Evolutionary conservation across 30 jellyfish, hydroid and myxozoan species (phyloP), one percentile per base, ranked within the genome.

Genomic region (Aurelia coerulea): DNA sequence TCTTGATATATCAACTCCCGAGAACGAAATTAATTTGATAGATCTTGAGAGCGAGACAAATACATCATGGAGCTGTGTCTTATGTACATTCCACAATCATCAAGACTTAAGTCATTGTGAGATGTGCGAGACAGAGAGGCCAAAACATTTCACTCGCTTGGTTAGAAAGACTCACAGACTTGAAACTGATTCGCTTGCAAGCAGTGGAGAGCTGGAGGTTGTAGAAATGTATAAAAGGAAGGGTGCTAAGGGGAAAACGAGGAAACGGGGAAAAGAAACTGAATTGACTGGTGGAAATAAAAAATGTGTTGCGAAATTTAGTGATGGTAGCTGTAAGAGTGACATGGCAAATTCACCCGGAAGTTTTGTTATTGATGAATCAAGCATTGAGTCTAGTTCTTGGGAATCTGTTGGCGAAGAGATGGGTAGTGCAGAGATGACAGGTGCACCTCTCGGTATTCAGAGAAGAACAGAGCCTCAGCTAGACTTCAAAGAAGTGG

Each of bases 71-170:
- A 74, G 69, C 49, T 90, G 97, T 58, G 1, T 80, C 34, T 18
- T 69, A 1, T 90, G 97, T 75, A 90, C 97, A 23, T 90, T 78
- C 78, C 18, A 39, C 41, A 90, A 90, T 51, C 95, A 81, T 66
- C 76, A 19, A 9, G 87, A 65, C 1, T 71, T 90, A 37, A 50
- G 37, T 10, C 15, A 4, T 23, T 90, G 97, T 56, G 94, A 82
- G 65, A 90, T 90, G 82, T 90, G 97, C 64, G 88, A 75, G 59
- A 52, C 73, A 33, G 76, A 29, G 68, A 70, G 79, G 83, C 88
- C 84, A 19, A 69, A 65, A 15, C 18, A 60, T 60, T 23, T 17
- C 34, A 60, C 70, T 3, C 70, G 70, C 10, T 12, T 60, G 4
- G 14, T 60, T 5, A n/a, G 70, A 17, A 23, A 17, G 35, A 60